Base-by-base conservation (phyloP, 2,797 vertebrate genomes). In the Amblyopsis hoosieri region DNA sequence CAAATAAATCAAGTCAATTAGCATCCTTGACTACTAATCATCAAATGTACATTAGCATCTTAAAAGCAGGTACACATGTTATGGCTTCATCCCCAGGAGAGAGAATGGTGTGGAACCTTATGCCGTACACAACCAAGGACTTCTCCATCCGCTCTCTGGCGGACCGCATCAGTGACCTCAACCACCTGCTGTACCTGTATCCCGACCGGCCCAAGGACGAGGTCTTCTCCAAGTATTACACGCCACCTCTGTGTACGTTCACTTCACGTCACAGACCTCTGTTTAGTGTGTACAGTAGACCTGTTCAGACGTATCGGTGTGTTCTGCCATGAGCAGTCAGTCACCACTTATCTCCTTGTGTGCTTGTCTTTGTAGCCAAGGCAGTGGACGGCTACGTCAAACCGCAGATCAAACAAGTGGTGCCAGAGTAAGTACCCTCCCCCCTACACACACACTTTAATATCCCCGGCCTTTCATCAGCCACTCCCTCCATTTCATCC, bases 101-200 rank as follows among this genome's bases (percentile, higher is more conserved):
- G 71, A 85, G 91, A 45, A 93, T 98, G 94, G 96, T 99, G 64
- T 99, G 97, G 97, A 99, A 99, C 89, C 95, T 99, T 79, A 97
- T 99, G 97, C 97, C 97, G 64, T 99, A 98, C 91, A 99, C 97
- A 74, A 97, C 96, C 77, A 95, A 97, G 91, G 97, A 99, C 87
- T 99, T 99, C 90, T 95, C 96, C 77, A 99, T 99, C 76, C 96
- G 97, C 64, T 98, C 97, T 65, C 90, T 99, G 87, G 96, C 97
- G 0, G 97, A 99, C 90, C 95, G 97, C 69, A 93, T 99, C 3
- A 98, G 97, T 54, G 97, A 99, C 74, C 94, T 99, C 86, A 96
- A 90, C 85, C 97, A 99, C 89, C 95, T 99, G 68, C 93, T 95
- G 79, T 98, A 95, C 0, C 96, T 99, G 72, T 99, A 95, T 83